Evolutionary conservation across 2,113 vertebrate genomes (phyloP), one percentile per base, ranked within the genome.

Genomic region (Tichodroma muraria): DNA sequence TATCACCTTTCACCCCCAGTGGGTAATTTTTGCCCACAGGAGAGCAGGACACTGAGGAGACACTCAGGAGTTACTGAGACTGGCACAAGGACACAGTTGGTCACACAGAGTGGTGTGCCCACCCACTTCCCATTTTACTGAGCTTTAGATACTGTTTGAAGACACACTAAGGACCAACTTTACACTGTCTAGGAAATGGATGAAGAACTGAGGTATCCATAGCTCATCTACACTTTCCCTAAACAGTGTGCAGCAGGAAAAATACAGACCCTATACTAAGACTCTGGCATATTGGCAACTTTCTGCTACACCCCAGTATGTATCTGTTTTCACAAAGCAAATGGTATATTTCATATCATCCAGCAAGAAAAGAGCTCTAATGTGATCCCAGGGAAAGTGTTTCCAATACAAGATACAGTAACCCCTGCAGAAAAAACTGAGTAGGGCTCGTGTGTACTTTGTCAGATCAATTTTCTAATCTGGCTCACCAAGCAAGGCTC

Each of bases 401-500:
- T 95, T 91, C 71, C 75, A 91, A 54, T 80, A 49, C 19, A 77
- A 89, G 59, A n/a, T 40, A 73, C 87, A 2, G 10, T 76, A 91
- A 81, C 66, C 42, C 71, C 77, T 82, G 63, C 75, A 89, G 86
- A 73, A 94, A 77, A 82, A 83, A 70, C 24, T n/a, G 56, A 60
- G 33, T 27, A 52, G 52, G 25, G 44, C 35, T 77, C 5, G 1
- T 31, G 27, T 42, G 53, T 87, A 54, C 84, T 94, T 70, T 77
- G 81, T 93, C 91, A 95, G 80, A 92, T 94, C 93, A 82, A 15
- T 91, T 87, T 94, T 80, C 84, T 77, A 73, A 89, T 35, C 78
- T 8, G 2, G 30, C 78, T 95, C 89, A 63, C 65, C 61, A 45
- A 40, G 80, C 69, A 79, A 53, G 85, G 80, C 73, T 87, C 1